Base-by-base conservation (phyloP, 2,113 vertebrate species). In the Trachemys scripta region DNA sequence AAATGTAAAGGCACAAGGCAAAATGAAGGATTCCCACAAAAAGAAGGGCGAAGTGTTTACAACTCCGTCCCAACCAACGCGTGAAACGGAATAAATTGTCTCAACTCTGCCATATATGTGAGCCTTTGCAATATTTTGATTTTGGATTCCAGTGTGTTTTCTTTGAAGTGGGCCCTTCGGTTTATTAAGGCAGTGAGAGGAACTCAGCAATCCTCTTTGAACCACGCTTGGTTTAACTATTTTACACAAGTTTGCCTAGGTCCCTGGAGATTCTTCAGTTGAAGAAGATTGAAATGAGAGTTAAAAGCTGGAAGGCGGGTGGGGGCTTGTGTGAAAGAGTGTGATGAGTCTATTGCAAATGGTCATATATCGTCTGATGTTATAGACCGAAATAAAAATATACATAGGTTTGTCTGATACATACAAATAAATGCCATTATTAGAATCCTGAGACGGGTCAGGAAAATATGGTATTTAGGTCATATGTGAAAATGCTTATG, bases 281-380 rank as follows among this genome's bases (percentile, higher is more conserved):
- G 96, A 90, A 98, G 92, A 97, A 97, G 95, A 92, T 94, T 96
- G 93, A 94, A 91, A 96, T 97, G 89, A 96, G 94, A 98, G 97
- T 95, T 96, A 87, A 94, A 97, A 97, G 95, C 91, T 93, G 22
- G 42, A 14, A 65, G 56, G 56, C 87, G 14, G 84, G 50, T 4
- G 88, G 56, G 27, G 3, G 65, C 88, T 84, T 76, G 92, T 89
- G 94, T 62, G 94, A 90, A 92, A 94, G 90, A 92, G 90, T 82
- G 89, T 92, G 95, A 96, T 96, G 95, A 85, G 94, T 89, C 93
- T 45, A 90, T 96, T 96, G 92, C 91, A 95, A 83, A 94, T 35
- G 91, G 90, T 88, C 88, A 96, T 88, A 79, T 90, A 76, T 65
- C 59, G 91, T 78, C 91, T 47, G 54, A 81, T 85, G 90, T 3